A percentile compares a stretch with the other conserved stretches of the same genome.
Conservation (phyloP, 2,888 invertebrate genomes). For the Orgyia antiqua region DNA sequence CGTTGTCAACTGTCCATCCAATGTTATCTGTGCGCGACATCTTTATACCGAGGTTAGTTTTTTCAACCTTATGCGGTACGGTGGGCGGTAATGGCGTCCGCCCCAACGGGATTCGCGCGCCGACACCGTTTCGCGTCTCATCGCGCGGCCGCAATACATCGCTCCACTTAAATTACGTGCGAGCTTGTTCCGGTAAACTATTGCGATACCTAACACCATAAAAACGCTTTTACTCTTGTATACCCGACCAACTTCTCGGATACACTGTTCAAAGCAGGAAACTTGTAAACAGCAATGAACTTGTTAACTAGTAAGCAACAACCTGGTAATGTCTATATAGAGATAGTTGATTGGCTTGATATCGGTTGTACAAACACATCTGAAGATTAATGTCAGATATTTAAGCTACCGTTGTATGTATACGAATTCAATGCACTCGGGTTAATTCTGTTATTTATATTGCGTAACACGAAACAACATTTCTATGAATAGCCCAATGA, state of each 20-base stretch:
- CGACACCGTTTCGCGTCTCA: constrained; percentile 73
- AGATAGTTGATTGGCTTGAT: background rate
- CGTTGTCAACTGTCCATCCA: constrained; percentile 61
- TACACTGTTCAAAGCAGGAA: constrained; percentile 17
- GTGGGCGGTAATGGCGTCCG: constrained; percentile 74
- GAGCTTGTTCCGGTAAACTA: constrained; percentile 67
- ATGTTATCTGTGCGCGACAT: constrained; percentile 66
- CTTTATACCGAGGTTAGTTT: constrained; percentile 61
- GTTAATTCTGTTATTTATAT: constrained; percentile 37
- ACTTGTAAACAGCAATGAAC: constrained; percentile 18
- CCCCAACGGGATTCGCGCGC: constrained; percentile 70
- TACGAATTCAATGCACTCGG: no score
- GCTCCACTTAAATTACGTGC: constrained; percentile 71
- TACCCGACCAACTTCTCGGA: constrained; percentile 20
- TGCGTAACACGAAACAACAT: constrained; percentile 31
- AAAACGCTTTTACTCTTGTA: constrained; percentile 36
- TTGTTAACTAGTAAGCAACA: constrained; percentile 9
- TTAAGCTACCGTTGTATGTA: no score
- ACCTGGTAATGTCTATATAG: constrained; percentile 8
- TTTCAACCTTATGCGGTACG: constrained; percentile 63
- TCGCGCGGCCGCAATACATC: constrained; percentile 71
- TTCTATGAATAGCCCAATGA: constrained; percentile 43
- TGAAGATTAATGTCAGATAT: constrained; percentile 24
- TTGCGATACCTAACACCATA: constrained; percentile 42
- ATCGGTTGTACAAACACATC: constrained; percentile 12